Percentiles rank a stretch among this genome's conserved stretches.
Evolutionary conservation across 2,113 vertebrate genomes (phyloP).

Genomic region (Amphiprion ocellaris): DNA sequence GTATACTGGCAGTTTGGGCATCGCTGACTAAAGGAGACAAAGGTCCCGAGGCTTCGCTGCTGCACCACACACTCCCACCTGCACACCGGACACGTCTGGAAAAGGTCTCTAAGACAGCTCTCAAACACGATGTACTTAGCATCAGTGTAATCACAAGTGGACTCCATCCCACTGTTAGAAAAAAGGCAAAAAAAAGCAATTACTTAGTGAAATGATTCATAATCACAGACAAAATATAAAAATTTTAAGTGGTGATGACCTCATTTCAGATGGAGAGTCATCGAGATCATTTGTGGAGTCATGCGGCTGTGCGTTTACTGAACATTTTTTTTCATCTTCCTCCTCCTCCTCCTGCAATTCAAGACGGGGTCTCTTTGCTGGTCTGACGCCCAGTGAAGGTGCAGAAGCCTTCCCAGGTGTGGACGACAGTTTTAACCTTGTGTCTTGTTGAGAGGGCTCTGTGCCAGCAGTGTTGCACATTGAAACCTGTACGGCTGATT

Average conservation of each 20-base stretch:
- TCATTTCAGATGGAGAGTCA: background rate
- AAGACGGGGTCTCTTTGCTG: background rate
- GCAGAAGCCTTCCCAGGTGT: background rate
- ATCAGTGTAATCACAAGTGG: too few species aligned
- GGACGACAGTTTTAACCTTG: background rate
- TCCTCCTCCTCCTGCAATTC: too few species aligned
- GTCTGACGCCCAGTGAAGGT: background rate
- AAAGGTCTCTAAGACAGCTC: background rate
- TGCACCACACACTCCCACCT: background rate
- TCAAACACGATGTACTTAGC: background rate
- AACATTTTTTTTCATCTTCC: too few species aligned
- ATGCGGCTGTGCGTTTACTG: background rate
- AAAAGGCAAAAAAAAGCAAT: background rate
- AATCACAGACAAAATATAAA: too few species aligned
- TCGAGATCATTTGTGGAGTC: background rate
- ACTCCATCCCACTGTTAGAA: background rate
- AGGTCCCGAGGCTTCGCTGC: background rate
- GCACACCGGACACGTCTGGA: background rate
- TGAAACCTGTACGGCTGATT: background rate
- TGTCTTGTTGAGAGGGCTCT: background rate
- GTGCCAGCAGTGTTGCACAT: background rate
- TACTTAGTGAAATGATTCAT: background rate
- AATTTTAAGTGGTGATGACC: too few species aligned
- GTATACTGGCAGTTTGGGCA: conserved; percentile 1
- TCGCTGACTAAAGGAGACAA: background rate